Evolutionary conservation across 2,797 vertebrate species (phyloP).

Genomic region (Halcyon smyrnensis): DNA sequence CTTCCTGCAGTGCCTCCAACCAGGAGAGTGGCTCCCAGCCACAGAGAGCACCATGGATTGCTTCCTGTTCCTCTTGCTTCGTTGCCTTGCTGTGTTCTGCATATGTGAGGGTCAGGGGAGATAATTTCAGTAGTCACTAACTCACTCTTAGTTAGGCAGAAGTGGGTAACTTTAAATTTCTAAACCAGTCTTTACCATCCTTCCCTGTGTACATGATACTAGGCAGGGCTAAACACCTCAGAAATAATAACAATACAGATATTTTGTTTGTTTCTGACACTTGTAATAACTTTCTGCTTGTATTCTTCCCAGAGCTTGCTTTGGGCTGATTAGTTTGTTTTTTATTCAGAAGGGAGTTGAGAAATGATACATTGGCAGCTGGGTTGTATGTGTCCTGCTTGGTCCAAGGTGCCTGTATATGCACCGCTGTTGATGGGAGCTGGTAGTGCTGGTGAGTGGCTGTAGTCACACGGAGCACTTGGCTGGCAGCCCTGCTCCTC

Average conservation of each 20-base stretch:
- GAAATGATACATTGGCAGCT: rapidly evolving
- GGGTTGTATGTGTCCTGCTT: not conserved
- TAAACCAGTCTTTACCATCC: not conserved
- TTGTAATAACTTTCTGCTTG: not conserved
- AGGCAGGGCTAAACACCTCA: not conserved
- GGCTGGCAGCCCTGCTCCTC: not conserved
- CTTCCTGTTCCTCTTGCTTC: not conserved
- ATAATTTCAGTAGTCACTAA: not conserved
- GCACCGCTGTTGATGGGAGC: not conserved
- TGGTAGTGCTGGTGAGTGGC: rapidly evolving
- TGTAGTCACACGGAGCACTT: rapidly evolving
- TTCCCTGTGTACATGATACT: not conserved
- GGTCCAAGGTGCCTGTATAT: not conserved
- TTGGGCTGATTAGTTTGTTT: not conserved
- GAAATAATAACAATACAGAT: not conserved
- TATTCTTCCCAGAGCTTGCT: not conserved
- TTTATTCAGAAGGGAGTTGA: not conserved
- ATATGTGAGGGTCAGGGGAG: not conserved
- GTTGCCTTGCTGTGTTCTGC: not conserved
- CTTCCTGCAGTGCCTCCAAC: rapidly evolving
- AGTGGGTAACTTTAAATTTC: not conserved
- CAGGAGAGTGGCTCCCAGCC: not conserved
- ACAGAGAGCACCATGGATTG: rapidly evolving
- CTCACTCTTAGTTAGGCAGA: not conserved
- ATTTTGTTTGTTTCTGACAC: not conserved